These are phyloP conservation scores for Luscinia megarhynchos DNA, from an alignment of 2,797 vertebrate species.

Conservation along the genomic window DNA sequence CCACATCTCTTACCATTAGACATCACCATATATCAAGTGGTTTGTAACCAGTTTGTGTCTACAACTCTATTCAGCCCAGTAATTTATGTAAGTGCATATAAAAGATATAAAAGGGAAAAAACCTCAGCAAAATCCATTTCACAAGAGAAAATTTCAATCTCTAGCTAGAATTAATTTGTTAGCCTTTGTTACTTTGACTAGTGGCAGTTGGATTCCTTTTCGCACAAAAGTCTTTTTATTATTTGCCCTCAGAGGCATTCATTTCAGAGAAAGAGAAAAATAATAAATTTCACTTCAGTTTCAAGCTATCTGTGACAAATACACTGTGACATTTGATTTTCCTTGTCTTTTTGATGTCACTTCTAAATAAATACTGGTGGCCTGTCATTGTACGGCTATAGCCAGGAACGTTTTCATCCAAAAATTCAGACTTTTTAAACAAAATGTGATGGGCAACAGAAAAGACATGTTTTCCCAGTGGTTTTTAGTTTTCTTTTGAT, in stretches of 20 bases:
- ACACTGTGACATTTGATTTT: slow-evolving; percentile 35
- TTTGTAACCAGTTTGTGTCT: background rate
- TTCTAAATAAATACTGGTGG: slow-evolving; percentile 43
- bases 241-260: slow-evolving; percentile 25
- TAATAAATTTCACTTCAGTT: slow-evolving; percentile 39
- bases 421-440: slow-evolving; percentile 36
- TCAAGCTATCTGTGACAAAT: slow-evolving; percentile 53
- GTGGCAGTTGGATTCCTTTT: slow-evolving; percentile 4
- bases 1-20: background rate
- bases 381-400: background rate
- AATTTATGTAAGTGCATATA: background rate
- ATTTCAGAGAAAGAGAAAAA: slow-evolving; percentile 31
- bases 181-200: slow-evolving; percentile 39
- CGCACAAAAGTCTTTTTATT: slow-evolving; percentile 11
- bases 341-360: slow-evolving; percentile 47
- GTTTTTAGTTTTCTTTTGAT: slow-evolving; percentile 36
- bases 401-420: background rate
- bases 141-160: slow-evolving; percentile 20
- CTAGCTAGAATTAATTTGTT: slow-evolving; percentile 10
- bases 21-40: background rate
- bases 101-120: slow-evolving; percentile 4
- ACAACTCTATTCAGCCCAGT: background rate
- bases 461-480: slow-evolving; percentile 31
- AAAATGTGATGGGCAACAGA: slow-evolving; percentile 4
- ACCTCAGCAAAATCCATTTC: background rate